Percentiles rank a stretch among this genome's conserved stretches.
phyloP scores from a whole-genome alignment of 2,113 vertebrate species.

The Thunnus thynnus region DNA sequence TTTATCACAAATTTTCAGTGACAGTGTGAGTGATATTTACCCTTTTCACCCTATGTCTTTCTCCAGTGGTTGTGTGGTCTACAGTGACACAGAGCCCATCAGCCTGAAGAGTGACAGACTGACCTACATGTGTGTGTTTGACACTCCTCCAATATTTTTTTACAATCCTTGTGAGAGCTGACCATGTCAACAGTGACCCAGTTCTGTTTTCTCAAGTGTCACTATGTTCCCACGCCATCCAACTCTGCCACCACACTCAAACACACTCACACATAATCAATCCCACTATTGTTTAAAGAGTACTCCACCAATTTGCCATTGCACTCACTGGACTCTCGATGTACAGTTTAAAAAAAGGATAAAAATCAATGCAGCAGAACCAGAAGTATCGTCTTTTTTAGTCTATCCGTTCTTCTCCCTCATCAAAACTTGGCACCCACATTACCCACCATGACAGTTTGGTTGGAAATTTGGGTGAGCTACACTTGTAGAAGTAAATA shows the following conservation, averaged over 20 bases:
- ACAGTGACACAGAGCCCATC: background rate
- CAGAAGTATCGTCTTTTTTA: too few species aligned
- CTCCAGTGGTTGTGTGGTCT: slow-evolving; percentile 7
- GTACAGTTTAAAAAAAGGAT: too few species aligned
- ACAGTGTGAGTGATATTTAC: slow-evolving; percentile 7
- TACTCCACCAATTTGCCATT: too few species aligned
- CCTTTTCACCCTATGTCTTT: background rate
- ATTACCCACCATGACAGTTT: too few species aligned
- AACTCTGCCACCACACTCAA: slow-evolving; percentile 4
- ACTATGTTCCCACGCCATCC: slow-evolving; percentile 64
- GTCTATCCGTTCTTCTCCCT: too few species aligned
- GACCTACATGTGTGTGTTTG: background rate
- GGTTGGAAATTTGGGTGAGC: too few species aligned
- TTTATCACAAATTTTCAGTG: slow-evolving; percentile 20
- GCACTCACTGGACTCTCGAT: too few species aligned
- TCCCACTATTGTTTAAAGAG: background rate
- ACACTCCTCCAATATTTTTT: background rate
- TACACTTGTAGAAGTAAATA: too few species aligned
- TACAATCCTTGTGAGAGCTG: background rate
- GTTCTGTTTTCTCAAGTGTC: slow-evolving; percentile 9
- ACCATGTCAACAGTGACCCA: background rate
- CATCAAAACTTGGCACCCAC: too few species aligned
- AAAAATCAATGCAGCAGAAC: too few species aligned
- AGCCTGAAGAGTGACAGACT: slow-evolving; percentile 1
- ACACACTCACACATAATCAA: background rate